phyloP scores from a whole-genome alignment of 2,888 invertebrate species.

The Athetis lepigone region DNA sequence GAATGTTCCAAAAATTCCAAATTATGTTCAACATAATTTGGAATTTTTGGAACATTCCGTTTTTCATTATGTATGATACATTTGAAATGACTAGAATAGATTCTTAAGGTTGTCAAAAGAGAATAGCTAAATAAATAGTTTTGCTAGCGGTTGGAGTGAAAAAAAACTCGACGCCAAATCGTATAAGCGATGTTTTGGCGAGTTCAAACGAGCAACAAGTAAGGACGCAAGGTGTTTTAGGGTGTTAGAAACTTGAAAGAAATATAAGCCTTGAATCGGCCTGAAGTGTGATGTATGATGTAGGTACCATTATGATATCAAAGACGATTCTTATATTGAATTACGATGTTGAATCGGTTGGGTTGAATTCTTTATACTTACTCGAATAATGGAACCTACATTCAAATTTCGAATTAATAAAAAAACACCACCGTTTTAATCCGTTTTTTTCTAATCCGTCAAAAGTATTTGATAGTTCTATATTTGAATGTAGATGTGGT shows the following conservation, averaged over 20 bases:
- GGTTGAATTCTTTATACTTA: conserved; percentile 13
- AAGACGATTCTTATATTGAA: conserved; percentile 44
- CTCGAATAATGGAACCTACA: not conserved
- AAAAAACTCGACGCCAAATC: conserved; percentile 30
- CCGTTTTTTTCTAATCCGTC: not conserved
- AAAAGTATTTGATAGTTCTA: not conserved
- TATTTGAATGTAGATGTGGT: not conserved
- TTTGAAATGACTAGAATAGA: too few species aligned
- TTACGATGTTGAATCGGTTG: conserved; percentile 30
- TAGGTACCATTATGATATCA: conserved; percentile 59
- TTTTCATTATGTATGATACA: too few species aligned
- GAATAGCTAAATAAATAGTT: not conserved
- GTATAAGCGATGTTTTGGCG: conserved; percentile 7
- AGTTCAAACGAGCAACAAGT: conserved; percentile 54
- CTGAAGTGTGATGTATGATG: conserved; percentile 78
- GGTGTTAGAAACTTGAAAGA: conserved; percentile 79
- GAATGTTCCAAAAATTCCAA: too few species aligned
- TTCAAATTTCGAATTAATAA: not conserved
- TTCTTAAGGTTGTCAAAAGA: too few species aligned
- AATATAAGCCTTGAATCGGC: conserved; percentile 79
- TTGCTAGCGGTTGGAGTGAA: not conserved
- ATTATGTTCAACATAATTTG: too few species aligned
- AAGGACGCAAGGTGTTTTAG: conserved; percentile 72
- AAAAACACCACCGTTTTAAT: not conserved
- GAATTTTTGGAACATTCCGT: too few species aligned